Evolutionary conservation across 2,888 invertebrate genomes (phyloP).

Genomic region (Microctonus hyperodae): DNA sequence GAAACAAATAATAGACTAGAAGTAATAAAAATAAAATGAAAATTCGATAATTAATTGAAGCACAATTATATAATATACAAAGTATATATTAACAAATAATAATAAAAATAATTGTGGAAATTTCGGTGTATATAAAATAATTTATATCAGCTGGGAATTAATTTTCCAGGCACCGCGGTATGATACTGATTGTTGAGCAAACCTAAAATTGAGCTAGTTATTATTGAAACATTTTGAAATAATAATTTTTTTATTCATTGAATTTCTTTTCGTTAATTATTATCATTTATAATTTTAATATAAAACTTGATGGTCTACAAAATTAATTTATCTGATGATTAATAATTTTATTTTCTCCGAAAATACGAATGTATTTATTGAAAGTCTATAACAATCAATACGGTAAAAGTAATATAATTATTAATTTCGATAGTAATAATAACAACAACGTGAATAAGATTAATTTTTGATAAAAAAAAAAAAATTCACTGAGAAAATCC

Average conservation of each 20-base stretch:
- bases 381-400: background rate
- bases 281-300: background rate
- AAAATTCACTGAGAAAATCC: background rate
- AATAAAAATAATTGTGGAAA: background rate
- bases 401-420: background rate
- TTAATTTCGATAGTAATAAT: background rate
- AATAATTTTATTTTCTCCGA: background rate
- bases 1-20: conserved; percentile 2
- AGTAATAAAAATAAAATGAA: background rate
- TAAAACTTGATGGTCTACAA: background rate
- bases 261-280: background rate
- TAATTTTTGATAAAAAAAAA: background rate
- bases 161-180: conserved; percentile 36
- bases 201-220: conserved; percentile 35
- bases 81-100: background rate
- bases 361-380: background rate
- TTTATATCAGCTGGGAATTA: conserved; percentile 12
- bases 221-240: conserved; percentile 18
- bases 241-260: conserved; percentile 1
- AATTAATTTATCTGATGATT: no score
- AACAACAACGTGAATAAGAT: background rate
- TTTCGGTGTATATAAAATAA: background rate
- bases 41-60: background rate
- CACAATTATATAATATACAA: background rate
- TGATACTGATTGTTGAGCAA: conserved; percentile 35